Evolutionary conservation across 1,140 invertebrate species (phyloP).

Genomic region (Sweltsa coloradensis): DNA sequence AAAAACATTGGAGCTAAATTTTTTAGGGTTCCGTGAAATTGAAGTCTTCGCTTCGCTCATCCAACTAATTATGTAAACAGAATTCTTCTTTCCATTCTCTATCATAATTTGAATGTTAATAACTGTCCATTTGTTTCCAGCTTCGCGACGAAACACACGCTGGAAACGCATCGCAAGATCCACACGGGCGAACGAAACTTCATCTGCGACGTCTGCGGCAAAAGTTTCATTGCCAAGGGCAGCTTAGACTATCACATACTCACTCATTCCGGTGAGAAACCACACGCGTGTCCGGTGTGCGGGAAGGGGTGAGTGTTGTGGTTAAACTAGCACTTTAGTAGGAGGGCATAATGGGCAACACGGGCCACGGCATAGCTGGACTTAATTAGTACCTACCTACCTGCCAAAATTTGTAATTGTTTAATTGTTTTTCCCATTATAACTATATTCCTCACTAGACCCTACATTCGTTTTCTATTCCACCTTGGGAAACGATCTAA

Average conservation of each 20-base stretch:
- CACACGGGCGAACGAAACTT: slow-evolving; percentile 25
- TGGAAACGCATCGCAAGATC: slow-evolving; percentile 21
- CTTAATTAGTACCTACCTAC: background rate
- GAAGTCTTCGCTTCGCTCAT: too few relatives aligned
- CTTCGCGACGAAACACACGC: slow-evolving; percentile 16
- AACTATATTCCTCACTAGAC: background rate
- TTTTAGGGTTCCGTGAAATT: too few relatives aligned
- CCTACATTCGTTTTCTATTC: background rate
- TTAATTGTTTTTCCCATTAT: background rate
- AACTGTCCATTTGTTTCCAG: slow-evolving; percentile 15
- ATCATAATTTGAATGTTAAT: too few relatives aligned
- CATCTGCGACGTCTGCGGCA: slow-evolving; percentile 27
- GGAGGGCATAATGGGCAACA: background rate
- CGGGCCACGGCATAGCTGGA: background rate
- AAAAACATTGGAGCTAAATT: too few relatives aligned
- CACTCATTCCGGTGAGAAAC: slow-evolving; percentile 10
- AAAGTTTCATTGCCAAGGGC: slow-evolving; percentile 24
- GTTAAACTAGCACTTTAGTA: background rate
- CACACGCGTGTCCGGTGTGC: slow-evolving; percentile 11
- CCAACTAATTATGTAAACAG: too few relatives aligned
- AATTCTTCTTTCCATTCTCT: too few relatives aligned
- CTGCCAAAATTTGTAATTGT: background rate
- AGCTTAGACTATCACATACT: slow-evolving; percentile 14
- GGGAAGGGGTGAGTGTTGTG: slow-evolving; percentile 11
- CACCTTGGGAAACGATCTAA: background rate